Conservation (phyloP, 2,888 invertebrate genomes). For the Ypsolopha sequella region DNA sequence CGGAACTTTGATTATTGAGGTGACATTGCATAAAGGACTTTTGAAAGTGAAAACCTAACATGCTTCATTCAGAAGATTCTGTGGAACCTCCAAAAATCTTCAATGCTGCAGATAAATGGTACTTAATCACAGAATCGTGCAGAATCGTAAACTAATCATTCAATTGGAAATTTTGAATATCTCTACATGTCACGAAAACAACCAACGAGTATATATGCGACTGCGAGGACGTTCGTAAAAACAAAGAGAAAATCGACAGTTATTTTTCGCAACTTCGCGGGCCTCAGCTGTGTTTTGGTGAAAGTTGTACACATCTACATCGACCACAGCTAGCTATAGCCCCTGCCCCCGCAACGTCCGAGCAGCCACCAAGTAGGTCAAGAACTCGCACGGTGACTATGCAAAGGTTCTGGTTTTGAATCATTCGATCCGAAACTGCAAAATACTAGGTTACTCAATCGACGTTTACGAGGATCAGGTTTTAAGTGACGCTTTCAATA, state of each 20-base stretch:
- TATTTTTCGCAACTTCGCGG: slow-evolving; percentile 18
- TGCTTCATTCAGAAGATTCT: too few species aligned
- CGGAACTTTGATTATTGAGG: slow-evolving; percentile 37
- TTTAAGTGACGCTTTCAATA: not conserved
- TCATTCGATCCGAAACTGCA: not conserved
- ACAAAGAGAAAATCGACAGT: slow-evolving; percentile 25
- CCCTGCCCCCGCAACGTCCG: slow-evolving; percentile 41
- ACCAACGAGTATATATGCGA: not conserved
- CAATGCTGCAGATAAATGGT: too few species aligned
- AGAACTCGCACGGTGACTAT: slow-evolving; percentile 39
- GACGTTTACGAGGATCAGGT: not conserved
- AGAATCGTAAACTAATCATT: too few species aligned
- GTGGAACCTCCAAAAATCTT: too few species aligned
- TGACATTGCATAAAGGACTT: slow-evolving; percentile 5
- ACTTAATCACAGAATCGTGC: too few species aligned
- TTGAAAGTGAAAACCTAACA: too few species aligned
- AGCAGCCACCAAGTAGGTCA: slow-evolving; percentile 52
- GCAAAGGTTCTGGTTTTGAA: not conserved
- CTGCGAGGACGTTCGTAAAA: slow-evolving; percentile 10
- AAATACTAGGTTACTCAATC: slow-evolving; percentile 1
- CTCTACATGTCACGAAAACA: not conserved
- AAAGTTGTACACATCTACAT: slow-evolving; percentile 52
- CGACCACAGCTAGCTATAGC: slow-evolving; percentile 16
- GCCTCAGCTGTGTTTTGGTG: slow-evolving; percentile 42
- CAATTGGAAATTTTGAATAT: too few species aligned